Evolutionary conservation across 2,888 invertebrate species (phyloP), one percentile per base, ranked within the genome.

Genomic region (Chirona hameri): DNA sequence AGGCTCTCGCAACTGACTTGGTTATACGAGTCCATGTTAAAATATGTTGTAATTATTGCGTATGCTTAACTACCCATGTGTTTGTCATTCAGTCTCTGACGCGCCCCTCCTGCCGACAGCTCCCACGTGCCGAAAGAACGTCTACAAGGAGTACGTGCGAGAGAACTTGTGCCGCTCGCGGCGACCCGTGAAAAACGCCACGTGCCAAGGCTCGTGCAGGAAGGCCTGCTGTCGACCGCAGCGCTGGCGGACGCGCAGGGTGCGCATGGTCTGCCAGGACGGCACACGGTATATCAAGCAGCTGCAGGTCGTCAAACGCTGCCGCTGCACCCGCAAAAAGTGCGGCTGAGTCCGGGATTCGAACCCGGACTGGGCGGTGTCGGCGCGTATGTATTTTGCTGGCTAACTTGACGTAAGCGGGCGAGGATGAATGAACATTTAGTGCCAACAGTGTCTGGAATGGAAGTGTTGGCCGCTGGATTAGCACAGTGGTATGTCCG

Each of bases 221-320:
- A 92, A 92, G 85, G 91, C 91, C 86, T 98, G 98, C 91, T 99
- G 98, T 89, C 92, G 93, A 85, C 95, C 98, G 4, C 92, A 95
- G 87, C 95, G 95, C 89, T 96, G 95, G 86, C 96, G 98, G 90
- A 93, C 95, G 88, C 92, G 98, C 89, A 96, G 96, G 92, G 96
- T 97, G 86, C 94, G 97, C 86, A 92, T 99, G 86, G 93, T 96
- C 86, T 99, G 98, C 90, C 92, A 93, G 85, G 95, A 97, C 88
- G 97, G 97, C 85, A 94, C 94, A 83, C 93, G 95, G 84, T 97
- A 96, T 91, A 95, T 96, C 89, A 96, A 97, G 91, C 96, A 97
- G 88, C 93, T 98, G 87, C 97, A 98, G 88, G 95, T 98, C 88
- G 96, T 98, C 88, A 93, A 97, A 88, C 97, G 97, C 89, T 98